Conservation (phyloP, 2,888 invertebrate species). For the Cheilosia grossa region DNA sequence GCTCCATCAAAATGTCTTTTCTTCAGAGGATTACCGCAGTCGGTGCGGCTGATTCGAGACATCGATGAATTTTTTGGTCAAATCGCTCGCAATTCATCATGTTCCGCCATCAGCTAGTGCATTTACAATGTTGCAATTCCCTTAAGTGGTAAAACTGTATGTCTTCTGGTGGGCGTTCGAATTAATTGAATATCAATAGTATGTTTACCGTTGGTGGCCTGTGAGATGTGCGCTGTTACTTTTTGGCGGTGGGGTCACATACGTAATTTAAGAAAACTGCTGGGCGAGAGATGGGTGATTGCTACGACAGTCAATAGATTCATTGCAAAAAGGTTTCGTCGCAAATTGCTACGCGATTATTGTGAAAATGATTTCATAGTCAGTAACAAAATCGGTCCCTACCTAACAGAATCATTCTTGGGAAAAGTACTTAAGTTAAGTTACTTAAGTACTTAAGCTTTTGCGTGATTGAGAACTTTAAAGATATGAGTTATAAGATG, state of each 20-base stretch:
- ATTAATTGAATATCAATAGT: slow-evolving; percentile 52
- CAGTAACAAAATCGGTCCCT: too few species aligned
- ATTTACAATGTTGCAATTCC: slow-evolving; percentile 53
- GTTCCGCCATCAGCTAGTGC: slow-evolving; percentile 17
- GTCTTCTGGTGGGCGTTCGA: slow-evolving; percentile 56
- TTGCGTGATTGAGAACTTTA: too few species aligned
- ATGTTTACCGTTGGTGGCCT: slow-evolving; percentile 2
- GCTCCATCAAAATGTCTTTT: slow-evolving; percentile 54
- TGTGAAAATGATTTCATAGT: too few species aligned
- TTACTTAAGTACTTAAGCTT: too few species aligned
- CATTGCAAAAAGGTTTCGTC: not conserved
- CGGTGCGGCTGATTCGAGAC: slow-evolving; percentile 32
- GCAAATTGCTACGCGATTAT: too few species aligned
- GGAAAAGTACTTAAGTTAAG: too few species aligned
- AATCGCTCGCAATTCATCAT: slow-evolving; percentile 68
- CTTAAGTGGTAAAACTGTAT: not conserved
- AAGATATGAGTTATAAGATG: too few species aligned
- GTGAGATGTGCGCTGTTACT: slow-evolving; percentile 7
- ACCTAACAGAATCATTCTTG: too few species aligned
- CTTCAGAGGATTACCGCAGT: slow-evolving; percentile 43
- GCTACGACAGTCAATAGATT: not conserved
- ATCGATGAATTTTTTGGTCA: slow-evolving; percentile 54
- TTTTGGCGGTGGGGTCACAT: not conserved
- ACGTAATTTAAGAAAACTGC: not conserved
- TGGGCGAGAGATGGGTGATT: not conserved